Percentiles rank a stretch among this genome's conserved stretches.
Conservation (phyloP, 2,888 invertebrate genomes). For the Mythimna ferrago region DNA sequence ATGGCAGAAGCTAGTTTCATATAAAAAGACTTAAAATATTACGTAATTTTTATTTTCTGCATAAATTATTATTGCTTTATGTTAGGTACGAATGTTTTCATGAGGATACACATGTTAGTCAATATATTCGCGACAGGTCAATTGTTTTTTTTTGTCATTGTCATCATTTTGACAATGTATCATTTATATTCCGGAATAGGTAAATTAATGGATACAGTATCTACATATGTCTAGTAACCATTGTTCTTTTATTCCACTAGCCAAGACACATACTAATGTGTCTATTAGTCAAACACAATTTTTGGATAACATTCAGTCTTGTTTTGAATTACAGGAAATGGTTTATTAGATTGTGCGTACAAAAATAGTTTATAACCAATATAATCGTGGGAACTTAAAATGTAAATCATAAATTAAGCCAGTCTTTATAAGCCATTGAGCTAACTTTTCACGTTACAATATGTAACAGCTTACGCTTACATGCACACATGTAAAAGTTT, state of each 20-base stretch:
- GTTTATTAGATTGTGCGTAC: not conserved
- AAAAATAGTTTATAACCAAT: not conserved
- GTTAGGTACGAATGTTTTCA: too few relatives aligned
- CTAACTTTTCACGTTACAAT: conserved; percentile 15
- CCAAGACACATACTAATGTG: conserved; percentile 52
- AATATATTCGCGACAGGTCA: too few relatives aligned
- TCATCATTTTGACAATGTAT: conserved; percentile 23
- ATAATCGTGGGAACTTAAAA: not conserved
- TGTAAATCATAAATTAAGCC: not conserved
- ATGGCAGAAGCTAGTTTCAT: too few relatives aligned
- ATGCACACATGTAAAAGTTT: conserved; percentile 30
- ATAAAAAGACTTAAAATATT: too few relatives aligned
- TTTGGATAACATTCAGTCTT: conserved; percentile 9
- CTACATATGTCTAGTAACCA: conserved; percentile 28
- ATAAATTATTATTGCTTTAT: not conserved
- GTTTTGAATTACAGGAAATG: conserved; percentile 6
- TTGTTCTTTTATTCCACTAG: conserved; percentile 45
- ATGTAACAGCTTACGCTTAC: conserved; percentile 1
- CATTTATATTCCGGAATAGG: conserved; percentile 44
- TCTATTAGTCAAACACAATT: conserved; percentile 36
- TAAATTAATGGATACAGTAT: conserved; percentile 36
- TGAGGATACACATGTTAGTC: too few relatives aligned
- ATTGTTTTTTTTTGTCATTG: conserved; percentile 8
- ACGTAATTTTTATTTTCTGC: not conserved
- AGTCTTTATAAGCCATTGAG: not conserved